These are phyloP conservation scores for Tiliqua scincoides DNA, from an alignment of 2,113 vertebrate genomes.

Conservation along the genomic window DNA sequence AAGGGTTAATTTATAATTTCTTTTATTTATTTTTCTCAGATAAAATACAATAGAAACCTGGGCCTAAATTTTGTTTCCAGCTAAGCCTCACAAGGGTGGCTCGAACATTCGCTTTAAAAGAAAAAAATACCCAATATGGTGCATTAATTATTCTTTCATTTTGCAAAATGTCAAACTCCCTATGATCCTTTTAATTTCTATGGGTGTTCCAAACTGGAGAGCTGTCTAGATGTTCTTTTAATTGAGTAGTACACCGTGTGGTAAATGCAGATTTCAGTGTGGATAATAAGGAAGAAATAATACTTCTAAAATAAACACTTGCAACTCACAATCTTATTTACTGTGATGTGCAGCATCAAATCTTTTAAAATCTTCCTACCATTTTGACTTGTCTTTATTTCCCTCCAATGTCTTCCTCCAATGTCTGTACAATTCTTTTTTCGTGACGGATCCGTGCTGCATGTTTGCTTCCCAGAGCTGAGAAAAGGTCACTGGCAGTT, in stretches of 20 bases:
- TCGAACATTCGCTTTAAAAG: constrained; percentile 74
- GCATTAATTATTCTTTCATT: constrained; percentile 79
- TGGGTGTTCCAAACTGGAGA: constrained; percentile 76
- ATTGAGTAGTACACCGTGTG: constrained; percentile 62
- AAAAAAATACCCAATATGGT: constrained; percentile 71
- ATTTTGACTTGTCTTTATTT: neutral
- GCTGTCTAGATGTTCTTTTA: constrained; percentile 71
- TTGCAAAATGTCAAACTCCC: constrained; percentile 82
- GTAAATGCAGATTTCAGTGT: constrained; percentile 61
- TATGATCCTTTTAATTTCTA: constrained; percentile 82
- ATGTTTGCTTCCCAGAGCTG: constrained; percentile 57
- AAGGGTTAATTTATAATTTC: constrained; percentile 44
- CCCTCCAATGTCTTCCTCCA: neutral
- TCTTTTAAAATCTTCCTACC: constrained; percentile 30
- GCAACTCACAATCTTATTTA: constrained; percentile 31
- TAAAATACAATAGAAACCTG: constrained; percentile 62
- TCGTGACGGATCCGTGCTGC: constrained; percentile 47
- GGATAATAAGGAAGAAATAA: constrained; percentile 49
- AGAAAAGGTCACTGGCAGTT: constrained; percentile 64
- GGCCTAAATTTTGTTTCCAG: constrained; percentile 68
- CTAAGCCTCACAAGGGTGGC: constrained; percentile 68
- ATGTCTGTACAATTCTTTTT: constrained; percentile 29
- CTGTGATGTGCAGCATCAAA: constrained; percentile 33
- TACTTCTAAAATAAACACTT: neutral
- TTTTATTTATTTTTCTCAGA: constrained; percentile 41